phyloP scores from a whole-genome alignment of 2,113 vertebrate genomes.

The Cottus gobio region DNA sequence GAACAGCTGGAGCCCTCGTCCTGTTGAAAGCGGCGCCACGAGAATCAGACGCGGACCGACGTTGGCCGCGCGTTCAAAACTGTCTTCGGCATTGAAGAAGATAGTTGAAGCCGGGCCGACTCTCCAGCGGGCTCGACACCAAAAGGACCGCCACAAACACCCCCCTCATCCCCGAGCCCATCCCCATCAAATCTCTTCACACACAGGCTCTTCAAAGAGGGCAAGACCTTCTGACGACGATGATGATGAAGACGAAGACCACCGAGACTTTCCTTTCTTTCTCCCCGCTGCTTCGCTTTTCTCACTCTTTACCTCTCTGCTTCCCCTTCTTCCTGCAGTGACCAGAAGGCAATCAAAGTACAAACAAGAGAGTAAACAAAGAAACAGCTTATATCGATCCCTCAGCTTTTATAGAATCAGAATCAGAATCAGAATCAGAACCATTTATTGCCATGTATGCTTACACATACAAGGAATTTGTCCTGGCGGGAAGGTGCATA shows the following conservation, averaged over 20 bases:
- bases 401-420: too few relatives aligned
- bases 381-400: slow-evolving; percentile 63
- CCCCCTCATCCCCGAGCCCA: slow-evolving; percentile 21
- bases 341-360: slow-evolving; percentile 47
- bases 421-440: too few relatives aligned
- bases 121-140: slow-evolving; percentile 46
- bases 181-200: slow-evolving; percentile 59
- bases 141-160: slow-evolving; percentile 43
- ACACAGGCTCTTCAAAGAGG: slow-evolving; percentile 40
- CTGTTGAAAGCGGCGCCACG: slow-evolving; percentile 38
- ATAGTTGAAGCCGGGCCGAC: neutral
- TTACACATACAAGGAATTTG: too few relatives aligned
- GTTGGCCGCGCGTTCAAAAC: slow-evolving; percentile 21
- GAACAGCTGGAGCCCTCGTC: slow-evolving; percentile 12
- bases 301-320: slow-evolving; percentile 30
- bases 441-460: too few relatives aligned
- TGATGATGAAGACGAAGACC: slow-evolving; percentile 18
- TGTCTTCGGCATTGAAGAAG: slow-evolving; percentile 3
- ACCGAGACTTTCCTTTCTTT: neutral
- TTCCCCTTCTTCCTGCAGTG: slow-evolving; percentile 37
- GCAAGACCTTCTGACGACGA: slow-evolving; percentile 26
- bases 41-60: slow-evolving; percentile 21
- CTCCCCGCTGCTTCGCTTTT: too few relatives aligned
- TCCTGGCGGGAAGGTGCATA: too few relatives aligned
- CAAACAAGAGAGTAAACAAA: slow-evolving; percentile 66